phyloP scores from a whole-genome alignment of 2,113 vertebrate genomes.

The Tiliqua scincoides region DNA sequence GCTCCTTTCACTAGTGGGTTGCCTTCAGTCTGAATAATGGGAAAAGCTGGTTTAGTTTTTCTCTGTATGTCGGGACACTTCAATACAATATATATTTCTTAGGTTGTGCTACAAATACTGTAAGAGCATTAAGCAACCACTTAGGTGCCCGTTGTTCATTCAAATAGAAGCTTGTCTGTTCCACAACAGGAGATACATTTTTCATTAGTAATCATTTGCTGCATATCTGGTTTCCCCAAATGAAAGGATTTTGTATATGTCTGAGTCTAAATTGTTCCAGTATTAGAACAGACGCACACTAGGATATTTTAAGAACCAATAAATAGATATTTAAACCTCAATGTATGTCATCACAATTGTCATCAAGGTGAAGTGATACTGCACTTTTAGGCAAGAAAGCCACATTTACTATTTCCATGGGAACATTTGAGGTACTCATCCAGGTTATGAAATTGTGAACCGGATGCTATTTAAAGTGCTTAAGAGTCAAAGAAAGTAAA shows the following conservation, averaged over 20 bases:
- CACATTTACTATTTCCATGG: neutral
- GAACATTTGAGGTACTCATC: neutral
- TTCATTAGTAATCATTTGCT: neutral
- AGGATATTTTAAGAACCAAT: neutral
- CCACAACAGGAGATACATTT: conserved; percentile 35
- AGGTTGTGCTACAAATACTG: neutral
- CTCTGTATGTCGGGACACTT: neutral
- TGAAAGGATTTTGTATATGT: neutral
- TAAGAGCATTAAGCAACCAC: rapidly evolving
- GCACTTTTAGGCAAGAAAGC: neutral
- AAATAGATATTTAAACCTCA: neutral
- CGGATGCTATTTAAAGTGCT: neutral
- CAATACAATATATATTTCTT: neutral
- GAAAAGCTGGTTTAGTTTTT: neutral
- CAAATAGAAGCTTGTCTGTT: conserved; percentile 4
- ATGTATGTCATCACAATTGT: neutral
- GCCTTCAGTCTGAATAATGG: neutral
- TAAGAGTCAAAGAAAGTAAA: conserved; percentile 23
- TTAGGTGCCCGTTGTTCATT: neutral
- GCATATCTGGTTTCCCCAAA: neutral
- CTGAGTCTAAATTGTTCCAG: neutral
- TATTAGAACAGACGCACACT: too few relatives aligned
- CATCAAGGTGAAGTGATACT: neutral
- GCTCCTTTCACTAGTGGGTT: neutral
- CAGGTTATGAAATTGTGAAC: neutral